A percentile compares a stretch with the other conserved stretches of the same genome.
Evolutionary conservation across 92 coral and sea anemone species (phyloP).

Genomic region (Metridium senile): DNA sequence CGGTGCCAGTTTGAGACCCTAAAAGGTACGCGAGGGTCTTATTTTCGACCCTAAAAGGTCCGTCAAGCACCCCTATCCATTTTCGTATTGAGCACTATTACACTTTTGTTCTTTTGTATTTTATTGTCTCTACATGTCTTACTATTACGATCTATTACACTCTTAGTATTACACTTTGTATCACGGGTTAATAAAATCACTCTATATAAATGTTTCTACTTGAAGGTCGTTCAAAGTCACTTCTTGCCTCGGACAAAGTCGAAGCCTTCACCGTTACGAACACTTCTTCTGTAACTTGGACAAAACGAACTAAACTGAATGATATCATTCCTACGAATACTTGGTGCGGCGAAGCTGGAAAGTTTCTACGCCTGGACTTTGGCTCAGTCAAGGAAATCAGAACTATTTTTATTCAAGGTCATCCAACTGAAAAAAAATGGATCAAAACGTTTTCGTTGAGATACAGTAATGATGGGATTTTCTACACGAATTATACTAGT

Average conservation of each 20-base stretch:
- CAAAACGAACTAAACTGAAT: constrained; percentile 22
- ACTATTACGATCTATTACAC: no score
- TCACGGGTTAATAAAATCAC: no score
- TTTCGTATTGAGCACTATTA: no score
- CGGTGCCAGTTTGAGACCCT: no score
- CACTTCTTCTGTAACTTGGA: constrained; percentile 29
- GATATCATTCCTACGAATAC: constrained; percentile 28
- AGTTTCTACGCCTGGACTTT: constrained; percentile 57
- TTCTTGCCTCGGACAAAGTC: not conserved
- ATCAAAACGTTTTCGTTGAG: constrained; percentile 26
- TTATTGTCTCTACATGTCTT: no score
- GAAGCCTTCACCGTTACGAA: constrained; percentile 18
- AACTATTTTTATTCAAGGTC: constrained; percentile 46
- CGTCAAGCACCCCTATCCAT: no score
- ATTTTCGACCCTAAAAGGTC: no score
- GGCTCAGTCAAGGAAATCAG: constrained; percentile 42
- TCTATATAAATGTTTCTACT: not conserved
- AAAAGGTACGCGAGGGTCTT: no score
- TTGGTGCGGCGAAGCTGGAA: constrained; percentile 41
- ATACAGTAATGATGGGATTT: constrained; percentile 52
- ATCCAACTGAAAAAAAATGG: constrained; percentile 52
- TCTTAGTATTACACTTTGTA: no score
- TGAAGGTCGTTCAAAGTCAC: not conserved
- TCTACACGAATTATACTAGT: constrained; percentile 34
- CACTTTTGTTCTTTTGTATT: no score